Base-by-base conservation (phyloP, 1,140 invertebrate genomes). In the Oryzaephilus surinamensis region DNA sequence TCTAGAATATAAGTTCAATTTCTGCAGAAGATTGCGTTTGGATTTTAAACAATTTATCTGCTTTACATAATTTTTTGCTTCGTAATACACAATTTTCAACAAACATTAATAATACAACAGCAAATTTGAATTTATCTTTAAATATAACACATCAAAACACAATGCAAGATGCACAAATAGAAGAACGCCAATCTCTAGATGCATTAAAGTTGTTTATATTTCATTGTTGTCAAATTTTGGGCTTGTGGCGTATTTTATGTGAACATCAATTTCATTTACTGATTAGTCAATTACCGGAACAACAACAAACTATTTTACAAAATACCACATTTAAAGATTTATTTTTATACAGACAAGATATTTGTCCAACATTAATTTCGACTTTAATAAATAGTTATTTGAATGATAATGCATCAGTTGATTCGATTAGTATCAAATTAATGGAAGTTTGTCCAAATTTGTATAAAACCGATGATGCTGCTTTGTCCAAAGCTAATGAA, bases 391-490 rank as follows among this genome's bases (percentile, higher is more conserved):
- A 83, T 51, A 79, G 84, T 38, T 99, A 97, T 63, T 70, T 98
- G 1, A 82, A 84, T 36, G 95, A 99, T 60, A 93, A 94, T 64
- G 90, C 94, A 0, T 88, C 86, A 2, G 88, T 95, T 1, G 88
- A 94, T 62, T 77, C 84, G 0, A 89, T 98, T 20, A 96, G 88
- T 43, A 65, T 71, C 11, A 83, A 82, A 61, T 65, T 99, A n/a
- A 69, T 93, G 32, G 81, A 94, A 57, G 71, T 93, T 0, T 98
- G 95, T 61, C 95, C 95, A 0, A 85, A 82, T 51, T 70, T 99
- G 1, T 99, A 96, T 56, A 84, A 84, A 51, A 80, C 79, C 52
- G 95, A 99, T 71, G 95, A 98, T 71, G 94, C 91, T 11, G 84
- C 90, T 19, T 93, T 86, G 62, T 81, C 92, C 12, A 90, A 96